Evolutionary conservation across 1,140 invertebrate genomes (phyloP).

Genomic region (Drosophila yakuba): DNA sequence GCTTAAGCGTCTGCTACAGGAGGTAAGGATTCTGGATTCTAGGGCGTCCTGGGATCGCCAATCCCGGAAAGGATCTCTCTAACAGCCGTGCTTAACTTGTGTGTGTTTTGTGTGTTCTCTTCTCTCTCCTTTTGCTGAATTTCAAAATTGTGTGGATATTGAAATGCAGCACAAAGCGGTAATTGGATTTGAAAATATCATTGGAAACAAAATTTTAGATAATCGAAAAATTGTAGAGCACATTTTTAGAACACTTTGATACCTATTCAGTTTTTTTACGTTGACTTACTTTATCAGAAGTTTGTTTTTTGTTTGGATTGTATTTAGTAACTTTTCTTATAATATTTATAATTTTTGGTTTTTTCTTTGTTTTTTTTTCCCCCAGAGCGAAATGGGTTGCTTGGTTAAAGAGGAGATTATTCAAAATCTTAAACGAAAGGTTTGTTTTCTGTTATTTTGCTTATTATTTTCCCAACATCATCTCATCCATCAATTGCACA

Average conservation of each 20-base stretch:
- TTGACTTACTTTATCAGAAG: background rate
- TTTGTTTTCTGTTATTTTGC: conserved; percentile 56
- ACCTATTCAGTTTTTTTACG: conserved; percentile 5
- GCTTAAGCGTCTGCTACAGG: conserved; percentile 88
- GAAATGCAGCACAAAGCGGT: conserved; percentile 84
- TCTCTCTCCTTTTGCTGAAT: conserved; percentile 76
- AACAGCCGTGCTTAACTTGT: conserved; percentile 56
- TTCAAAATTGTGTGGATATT: conserved; percentile 84
- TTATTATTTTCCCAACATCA: conserved; percentile 25
- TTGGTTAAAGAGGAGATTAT: conserved; percentile 83
- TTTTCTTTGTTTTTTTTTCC: conserved; percentile 28
- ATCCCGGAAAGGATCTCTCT: conserved; percentile 6
- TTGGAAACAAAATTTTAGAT: conserved; percentile 49
- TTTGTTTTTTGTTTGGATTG: background rate
- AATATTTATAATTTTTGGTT: background rate
- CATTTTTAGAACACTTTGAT: conserved; percentile 52
- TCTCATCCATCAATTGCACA: conserved; percentile 32
- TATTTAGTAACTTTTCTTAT: background rate
- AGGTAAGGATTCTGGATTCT: conserved; percentile 86
- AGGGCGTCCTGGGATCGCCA: background rate
- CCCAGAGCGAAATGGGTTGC: conserved; percentile 84
- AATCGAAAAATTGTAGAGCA: conserved; percentile 60
- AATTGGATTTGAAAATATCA: conserved; percentile 67
- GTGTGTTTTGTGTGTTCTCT: conserved; percentile 63
- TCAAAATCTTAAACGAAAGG: conserved; percentile 78